phyloP scores from a whole-genome alignment of 2,113 vertebrate genomes.

The Hippocampus mohnikei region DNA sequence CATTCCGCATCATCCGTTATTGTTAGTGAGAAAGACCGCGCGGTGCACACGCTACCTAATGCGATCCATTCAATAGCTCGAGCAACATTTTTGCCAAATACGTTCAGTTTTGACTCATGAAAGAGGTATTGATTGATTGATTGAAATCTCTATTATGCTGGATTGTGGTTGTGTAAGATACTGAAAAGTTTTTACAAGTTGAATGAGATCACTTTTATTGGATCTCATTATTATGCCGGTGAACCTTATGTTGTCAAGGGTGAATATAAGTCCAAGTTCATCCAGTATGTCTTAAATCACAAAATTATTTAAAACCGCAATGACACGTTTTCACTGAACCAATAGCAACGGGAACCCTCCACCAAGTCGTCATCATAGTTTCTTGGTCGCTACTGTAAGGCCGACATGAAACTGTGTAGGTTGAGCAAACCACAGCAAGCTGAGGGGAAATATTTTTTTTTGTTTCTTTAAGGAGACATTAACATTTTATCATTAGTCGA shows the following conservation, averaged over 20 bases:
- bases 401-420: constrained; percentile 23
- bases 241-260: too few relatives aligned
- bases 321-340: neutral
- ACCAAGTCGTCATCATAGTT: constrained; percentile 10
- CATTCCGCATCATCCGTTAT: neutral
- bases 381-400: constrained; percentile 16
- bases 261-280: too few relatives aligned
- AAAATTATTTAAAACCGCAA: neutral
- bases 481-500: constrained; percentile 36
- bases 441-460: constrained; percentile 25
- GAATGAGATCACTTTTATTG: too few relatives aligned
- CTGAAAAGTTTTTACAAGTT: too few relatives aligned
- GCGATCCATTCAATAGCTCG: neutral
- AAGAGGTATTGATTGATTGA: neutral
- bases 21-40: neutral
- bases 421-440: constrained; percentile 17
- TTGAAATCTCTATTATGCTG: too few relatives aligned
- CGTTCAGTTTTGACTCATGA: neutral
- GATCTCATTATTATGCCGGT: too few relatives aligned
- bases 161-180: too few relatives aligned
- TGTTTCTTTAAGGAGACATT: too few relatives aligned
- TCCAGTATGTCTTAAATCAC: too few relatives aligned
- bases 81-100: neutral
- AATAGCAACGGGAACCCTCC: neutral
- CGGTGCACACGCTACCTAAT: neutral